Conservation (phyloP, 1,140 invertebrate species). For the Druon quercuslanigerum region DNA sequence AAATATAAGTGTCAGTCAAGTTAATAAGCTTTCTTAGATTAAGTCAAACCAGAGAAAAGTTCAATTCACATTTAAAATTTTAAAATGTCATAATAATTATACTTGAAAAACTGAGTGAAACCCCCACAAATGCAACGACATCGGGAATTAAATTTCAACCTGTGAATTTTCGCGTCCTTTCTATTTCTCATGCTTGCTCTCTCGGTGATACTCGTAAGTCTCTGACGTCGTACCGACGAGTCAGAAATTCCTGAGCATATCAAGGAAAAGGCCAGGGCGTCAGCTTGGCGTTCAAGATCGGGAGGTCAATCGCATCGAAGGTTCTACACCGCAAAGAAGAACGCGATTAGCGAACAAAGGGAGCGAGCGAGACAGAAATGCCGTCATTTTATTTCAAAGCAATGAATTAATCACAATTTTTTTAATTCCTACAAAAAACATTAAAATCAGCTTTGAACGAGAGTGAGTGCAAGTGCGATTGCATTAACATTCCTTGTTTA, state of each 20-base stretch:
- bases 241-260: slow-evolving; percentile 38
- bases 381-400: background rate
- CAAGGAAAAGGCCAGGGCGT: slow-evolving; percentile 34
- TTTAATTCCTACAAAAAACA: no score
- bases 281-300: slow-evolving; percentile 41
- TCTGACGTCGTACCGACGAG: background rate
- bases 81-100: no score
- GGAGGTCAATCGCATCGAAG: slow-evolving; percentile 46
- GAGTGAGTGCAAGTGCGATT: no score
- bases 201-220: background rate
- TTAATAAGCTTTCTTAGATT: no score
- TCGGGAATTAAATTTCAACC: background rate
- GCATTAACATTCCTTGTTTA: no score
- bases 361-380: slow-evolving; percentile 13
- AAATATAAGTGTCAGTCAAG: no score
- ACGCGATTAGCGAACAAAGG: slow-evolving; percentile 36
- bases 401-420: background rate
- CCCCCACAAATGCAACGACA: background rate
- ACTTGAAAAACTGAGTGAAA: no score
- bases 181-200: slow-evolving; percentile 12
- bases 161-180: no score
- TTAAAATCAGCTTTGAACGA: no score
- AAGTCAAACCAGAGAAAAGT: no score
- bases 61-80: no score
- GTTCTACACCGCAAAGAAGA: background rate